These are phyloP conservation scores for Polypterus bichir DNA, from an alignment of 2,113 vertebrate genomes.

Conservation along the genomic window DNA sequence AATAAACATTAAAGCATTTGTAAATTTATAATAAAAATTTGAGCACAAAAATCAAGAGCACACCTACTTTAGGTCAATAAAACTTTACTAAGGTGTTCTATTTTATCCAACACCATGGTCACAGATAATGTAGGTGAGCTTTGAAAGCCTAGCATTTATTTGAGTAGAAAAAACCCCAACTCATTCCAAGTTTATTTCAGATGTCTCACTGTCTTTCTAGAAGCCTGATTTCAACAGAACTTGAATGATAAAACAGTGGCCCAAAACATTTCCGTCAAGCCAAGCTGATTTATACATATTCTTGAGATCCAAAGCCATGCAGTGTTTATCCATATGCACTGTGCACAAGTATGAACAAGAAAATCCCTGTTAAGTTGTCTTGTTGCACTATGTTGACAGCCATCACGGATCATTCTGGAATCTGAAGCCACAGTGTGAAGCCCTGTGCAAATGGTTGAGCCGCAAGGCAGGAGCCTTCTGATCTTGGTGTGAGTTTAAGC, in stretches of 20 bases:
- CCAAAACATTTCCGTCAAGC: background rate
- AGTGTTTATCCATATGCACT: constrained; percentile 35
- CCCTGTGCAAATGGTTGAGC: constrained; percentile 37
- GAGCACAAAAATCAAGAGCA: no score
- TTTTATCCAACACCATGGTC: no score
- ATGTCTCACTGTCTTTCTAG: no score
- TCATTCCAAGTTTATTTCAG: no score
- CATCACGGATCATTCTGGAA: constrained; percentile 44
- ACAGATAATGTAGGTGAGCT: no score
- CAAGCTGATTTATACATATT: constrained; percentile 15
- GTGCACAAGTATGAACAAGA: constrained; percentile 64
- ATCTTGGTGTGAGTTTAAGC: constrained; percentile 29
- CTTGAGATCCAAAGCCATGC: constrained; percentile 23
- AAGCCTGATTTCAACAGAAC: no score
- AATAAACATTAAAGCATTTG: no score
- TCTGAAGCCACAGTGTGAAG: constrained; percentile 43
- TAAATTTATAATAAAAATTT: no score
- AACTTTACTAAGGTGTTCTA: no score
- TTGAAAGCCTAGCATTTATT: no score
- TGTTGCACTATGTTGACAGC: constrained; percentile 52
- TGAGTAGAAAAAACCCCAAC: no score
- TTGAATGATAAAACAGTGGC: background rate
- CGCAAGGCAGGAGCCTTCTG: constrained; percentile 28
- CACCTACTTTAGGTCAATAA: no score
- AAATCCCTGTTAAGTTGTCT: constrained; percentile 73